Percentiles rank a stretch among this genome's conserved stretches.
Conservation (phyloP, 2,113 vertebrate species). For the Lepisosteus oculatus region DNA sequence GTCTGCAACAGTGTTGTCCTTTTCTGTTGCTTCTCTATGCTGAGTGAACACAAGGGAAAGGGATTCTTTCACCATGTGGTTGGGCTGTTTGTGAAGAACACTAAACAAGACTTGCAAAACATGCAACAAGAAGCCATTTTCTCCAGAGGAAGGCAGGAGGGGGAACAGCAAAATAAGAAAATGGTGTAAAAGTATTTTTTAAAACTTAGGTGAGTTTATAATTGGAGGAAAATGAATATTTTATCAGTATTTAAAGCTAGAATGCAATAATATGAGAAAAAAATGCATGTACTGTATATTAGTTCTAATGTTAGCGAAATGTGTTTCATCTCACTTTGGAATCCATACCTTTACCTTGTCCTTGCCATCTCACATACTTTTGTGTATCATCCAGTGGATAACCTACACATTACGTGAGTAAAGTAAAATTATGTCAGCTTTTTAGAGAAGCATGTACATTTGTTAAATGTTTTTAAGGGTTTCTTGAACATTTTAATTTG, state of each 20-base stretch:
- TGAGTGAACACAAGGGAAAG: background rate
- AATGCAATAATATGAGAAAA: constrained; percentile 62
- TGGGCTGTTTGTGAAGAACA: background rate
- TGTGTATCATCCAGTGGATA: constrained; percentile 33
- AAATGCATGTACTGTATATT: constrained; percentile 59
- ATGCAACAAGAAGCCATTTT: constrained; percentile 7
- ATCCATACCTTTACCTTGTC: constrained; percentile 33
- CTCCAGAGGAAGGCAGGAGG: background rate
- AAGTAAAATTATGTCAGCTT: constrained; percentile 40
- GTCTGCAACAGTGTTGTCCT: too few relatives aligned
- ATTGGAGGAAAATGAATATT: constrained; percentile 34
- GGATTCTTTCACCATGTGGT: constrained; percentile 2
- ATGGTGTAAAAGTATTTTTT: constrained; percentile 46
- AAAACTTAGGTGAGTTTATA: constrained; percentile 45
- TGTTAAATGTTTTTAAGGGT: constrained; percentile 43
- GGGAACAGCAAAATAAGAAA: background rate
- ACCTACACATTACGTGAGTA: constrained; percentile 44
- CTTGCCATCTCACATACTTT: constrained; percentile 32
- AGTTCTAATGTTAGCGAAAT: constrained; percentile 45
- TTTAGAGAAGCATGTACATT: constrained; percentile 43
- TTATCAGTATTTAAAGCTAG: constrained; percentile 47
- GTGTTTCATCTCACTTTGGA: constrained; percentile 35
- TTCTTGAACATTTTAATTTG: constrained; percentile 43
- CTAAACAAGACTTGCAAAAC: background rate
- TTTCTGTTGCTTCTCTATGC: too few relatives aligned